Percentiles rank a stretch among this genome's conserved stretches.
Evolutionary conservation across 2,797 vertebrate species (phyloP).

Genomic region (Crenichthys baileyi): DNA sequence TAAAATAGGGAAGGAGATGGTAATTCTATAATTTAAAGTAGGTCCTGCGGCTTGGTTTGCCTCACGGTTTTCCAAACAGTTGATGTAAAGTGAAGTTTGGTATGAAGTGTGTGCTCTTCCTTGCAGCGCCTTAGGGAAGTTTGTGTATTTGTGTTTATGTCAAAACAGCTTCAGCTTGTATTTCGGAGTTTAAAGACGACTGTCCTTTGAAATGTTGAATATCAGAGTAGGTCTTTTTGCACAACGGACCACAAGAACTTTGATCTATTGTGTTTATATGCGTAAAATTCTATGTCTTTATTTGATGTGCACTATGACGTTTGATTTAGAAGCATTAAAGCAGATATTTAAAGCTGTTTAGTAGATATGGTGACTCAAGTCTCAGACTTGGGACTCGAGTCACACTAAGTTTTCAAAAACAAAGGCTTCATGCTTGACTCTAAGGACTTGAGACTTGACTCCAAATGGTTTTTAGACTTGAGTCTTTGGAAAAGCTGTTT

Average conservation of each 20-base stretch:
- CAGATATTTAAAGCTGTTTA: too few species aligned
- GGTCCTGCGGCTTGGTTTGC: slow-evolving; percentile 51
- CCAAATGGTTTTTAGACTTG: background rate
- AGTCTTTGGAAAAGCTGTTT: background rate
- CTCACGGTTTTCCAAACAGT: slow-evolving; percentile 51
- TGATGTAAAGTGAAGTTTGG: slow-evolving; percentile 53
- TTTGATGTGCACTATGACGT: background rate
- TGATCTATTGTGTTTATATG: slow-evolving; percentile 36
- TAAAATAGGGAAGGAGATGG: slow-evolving; percentile 28
- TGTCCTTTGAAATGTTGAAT: slow-evolving; percentile 71
- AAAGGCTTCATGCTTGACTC: too few species aligned
- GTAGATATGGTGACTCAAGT: too few species aligned
- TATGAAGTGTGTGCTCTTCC: slow-evolving; percentile 37
- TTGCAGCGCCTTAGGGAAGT: slow-evolving; percentile 47
- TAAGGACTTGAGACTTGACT: background rate
- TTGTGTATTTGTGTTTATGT: slow-evolving; percentile 43
- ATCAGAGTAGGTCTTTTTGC: slow-evolving; percentile 56
- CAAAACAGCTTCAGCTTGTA: slow-evolving; percentile 53
- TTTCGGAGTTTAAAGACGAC: slow-evolving; percentile 70
- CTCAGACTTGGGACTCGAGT: too few species aligned
- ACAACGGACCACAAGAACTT: slow-evolving; percentile 47
- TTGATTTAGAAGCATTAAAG: too few species aligned
- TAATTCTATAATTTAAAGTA: slow-evolving; percentile 52
- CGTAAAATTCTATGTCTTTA: background rate
- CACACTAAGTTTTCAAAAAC: too few species aligned